These are phyloP conservation scores for Andrena haemorrhoa DNA, from an alignment of 2,888 invertebrate genomes.

Conservation along the genomic window DNA sequence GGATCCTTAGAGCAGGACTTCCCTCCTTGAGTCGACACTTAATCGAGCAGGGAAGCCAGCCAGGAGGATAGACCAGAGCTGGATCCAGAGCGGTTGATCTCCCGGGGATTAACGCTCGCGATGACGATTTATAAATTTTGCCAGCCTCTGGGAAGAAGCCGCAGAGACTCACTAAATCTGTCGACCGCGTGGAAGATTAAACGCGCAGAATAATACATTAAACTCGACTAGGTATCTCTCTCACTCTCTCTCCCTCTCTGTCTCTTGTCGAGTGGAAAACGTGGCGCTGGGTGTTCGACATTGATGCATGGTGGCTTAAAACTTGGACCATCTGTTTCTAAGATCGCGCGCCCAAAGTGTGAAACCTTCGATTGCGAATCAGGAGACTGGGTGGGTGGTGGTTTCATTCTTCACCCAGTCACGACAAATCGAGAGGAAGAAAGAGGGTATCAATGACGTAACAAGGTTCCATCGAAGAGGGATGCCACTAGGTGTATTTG, in stretches of 20 bases:
- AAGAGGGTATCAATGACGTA: neutral
- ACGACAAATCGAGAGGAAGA: constrained; percentile 4
- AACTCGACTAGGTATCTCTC: constrained; percentile 5
- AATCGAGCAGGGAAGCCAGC: neutral
- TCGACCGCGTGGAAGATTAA: constrained; percentile 22
- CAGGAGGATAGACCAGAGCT: neutral
- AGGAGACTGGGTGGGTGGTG: neutral
- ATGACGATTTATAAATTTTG: constrained; percentile 26
- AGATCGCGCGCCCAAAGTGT: constrained; percentile 15
- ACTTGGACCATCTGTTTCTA: constrained; percentile 40
- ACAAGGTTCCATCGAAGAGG: neutral
- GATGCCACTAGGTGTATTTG: neutral
- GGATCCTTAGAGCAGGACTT: neutral
- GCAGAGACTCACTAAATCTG: constrained; percentile 2
- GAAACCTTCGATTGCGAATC: constrained; percentile 21
- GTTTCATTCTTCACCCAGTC: neutral
- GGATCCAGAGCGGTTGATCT: constrained; percentile 1
- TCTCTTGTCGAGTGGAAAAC: neutral
- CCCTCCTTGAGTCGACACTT: neutral
- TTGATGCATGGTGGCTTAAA: constrained; percentile 46
- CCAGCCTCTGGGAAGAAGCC: neutral
- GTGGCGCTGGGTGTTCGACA: constrained; percentile 25
- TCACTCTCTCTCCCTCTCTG: neutral
- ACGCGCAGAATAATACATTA: constrained; percentile 40
- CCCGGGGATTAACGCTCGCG: neutral